Conservation (phyloP, 2,113 vertebrate species). For the Pelmatolapia mariae region DNA sequence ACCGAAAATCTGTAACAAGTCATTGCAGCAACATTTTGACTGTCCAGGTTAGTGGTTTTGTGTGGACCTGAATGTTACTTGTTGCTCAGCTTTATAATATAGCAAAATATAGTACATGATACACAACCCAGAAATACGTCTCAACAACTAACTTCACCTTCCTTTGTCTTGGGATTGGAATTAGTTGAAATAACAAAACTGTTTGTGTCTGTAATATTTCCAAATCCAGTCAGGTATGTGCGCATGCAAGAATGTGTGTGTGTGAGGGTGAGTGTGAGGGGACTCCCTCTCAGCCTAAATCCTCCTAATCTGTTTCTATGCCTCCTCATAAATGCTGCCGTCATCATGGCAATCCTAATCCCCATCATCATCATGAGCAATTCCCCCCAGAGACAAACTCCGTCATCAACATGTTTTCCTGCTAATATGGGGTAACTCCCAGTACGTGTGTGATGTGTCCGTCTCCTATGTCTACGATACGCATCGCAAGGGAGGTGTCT, state of each 20-base stretch:
- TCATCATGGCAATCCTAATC: slow-evolving; percentile 56
- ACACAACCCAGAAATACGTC: not conserved
- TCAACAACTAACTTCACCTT: not conserved
- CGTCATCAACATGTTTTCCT: not conserved
- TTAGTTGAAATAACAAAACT: slow-evolving; percentile 6
- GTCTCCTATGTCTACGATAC: not conserved
- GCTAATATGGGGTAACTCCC: slow-evolving; percentile 20
- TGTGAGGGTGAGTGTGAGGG: not conserved
- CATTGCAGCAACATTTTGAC: not conserved
- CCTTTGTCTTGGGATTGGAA: not conserved
- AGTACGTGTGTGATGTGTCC: not conserved
- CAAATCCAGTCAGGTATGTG: slow-evolving; percentile 21
- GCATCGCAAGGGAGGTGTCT: not conserved
- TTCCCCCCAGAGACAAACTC: slow-evolving; percentile 9
- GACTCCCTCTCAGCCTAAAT: slow-evolving; percentile 49
- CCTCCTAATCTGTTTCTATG: slow-evolving; percentile 42
- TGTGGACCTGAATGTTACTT: not conserved
- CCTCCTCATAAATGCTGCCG: slow-evolving; percentile 21
- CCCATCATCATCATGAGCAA: slow-evolving; percentile 20
- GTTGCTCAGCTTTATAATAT: not conserved
- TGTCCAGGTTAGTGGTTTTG: not conserved
- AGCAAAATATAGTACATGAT: not conserved
- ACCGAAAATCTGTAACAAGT: not conserved
- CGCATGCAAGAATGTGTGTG: not conserved
- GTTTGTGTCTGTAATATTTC: slow-evolving; percentile 17